These are phyloP conservation scores for Premnoplex brunnescens DNA, from an alignment of 2,797 vertebrate genomes.

Conservation along the genomic window DNA sequence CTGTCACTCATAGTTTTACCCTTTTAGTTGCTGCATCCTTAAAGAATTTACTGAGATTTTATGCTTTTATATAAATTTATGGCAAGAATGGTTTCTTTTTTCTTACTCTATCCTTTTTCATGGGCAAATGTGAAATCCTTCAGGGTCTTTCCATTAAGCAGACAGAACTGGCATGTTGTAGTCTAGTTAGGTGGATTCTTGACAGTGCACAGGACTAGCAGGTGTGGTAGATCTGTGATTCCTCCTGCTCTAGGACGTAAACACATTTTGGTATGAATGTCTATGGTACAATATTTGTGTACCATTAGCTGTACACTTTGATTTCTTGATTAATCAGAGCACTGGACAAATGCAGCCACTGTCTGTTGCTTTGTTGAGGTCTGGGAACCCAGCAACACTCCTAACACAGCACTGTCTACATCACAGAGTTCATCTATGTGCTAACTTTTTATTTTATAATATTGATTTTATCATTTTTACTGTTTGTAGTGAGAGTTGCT, in stretches of 20 bases:
- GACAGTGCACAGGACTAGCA: not conserved
- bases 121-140: not conserved
- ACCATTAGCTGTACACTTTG: not conserved
- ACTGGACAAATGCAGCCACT: not conserved
- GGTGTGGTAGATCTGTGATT: not conserved
- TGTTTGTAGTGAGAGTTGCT: conserved; percentile 74
- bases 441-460: conserved; percentile 79
- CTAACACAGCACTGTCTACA: conserved; percentile 9
- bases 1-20: conserved; percentile 57
- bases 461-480: conserved; percentile 82
- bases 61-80: conserved; percentile 33
- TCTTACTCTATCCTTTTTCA: conserved; percentile 20
- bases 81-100: conserved; percentile 6
- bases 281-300: not conserved
- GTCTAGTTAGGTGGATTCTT: not conserved
- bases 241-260: not conserved
- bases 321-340: not conserved
- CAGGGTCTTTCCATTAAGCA: not conserved
- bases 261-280: not conserved
- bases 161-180: not conserved
- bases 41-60: conserved; percentile 39
- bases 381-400: not conserved
- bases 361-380: not conserved
- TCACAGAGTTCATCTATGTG: conserved; percentile 66
- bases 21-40: not conserved